phyloP scores from a whole-genome alignment of 2,888 invertebrate genomes.

The Nephrotoma appendiculata region DNA sequence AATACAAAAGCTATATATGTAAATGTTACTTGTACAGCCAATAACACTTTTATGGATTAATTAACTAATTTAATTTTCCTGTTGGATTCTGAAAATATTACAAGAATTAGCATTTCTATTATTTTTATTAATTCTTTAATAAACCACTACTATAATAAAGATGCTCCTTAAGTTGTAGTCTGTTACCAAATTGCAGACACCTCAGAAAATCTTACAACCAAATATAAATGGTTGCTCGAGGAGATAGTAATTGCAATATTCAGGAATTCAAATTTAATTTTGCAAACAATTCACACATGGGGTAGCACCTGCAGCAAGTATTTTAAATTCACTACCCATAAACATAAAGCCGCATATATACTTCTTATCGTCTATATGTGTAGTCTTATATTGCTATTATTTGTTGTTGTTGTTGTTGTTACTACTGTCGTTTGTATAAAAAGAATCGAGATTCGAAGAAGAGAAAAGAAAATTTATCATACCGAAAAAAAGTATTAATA shows the following conservation, averaged over 20 bases:
- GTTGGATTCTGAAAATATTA: no score
- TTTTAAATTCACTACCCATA: background rate
- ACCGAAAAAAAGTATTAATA: background rate
- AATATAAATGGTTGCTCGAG: no score
- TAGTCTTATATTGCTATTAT: background rate
- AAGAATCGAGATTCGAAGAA: background rate
- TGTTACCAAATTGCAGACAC: no score
- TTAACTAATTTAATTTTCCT: no score
- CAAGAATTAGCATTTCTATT: no score
- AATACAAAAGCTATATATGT: no score
- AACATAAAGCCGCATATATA: background rate
- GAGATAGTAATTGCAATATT: background rate
- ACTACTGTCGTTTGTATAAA: background rate
- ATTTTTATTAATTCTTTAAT: no score
- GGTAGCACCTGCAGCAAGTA: background rate
- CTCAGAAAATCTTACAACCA: no score
- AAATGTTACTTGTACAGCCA: no score
- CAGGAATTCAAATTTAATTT: background rate
- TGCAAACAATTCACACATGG: background rate
- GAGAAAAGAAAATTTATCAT: background rate
- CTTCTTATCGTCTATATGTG: background rate
- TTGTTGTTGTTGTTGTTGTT: background rate
- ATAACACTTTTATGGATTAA: no score
- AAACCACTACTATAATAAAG: no score
- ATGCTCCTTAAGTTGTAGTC: no score